Evolutionary conservation across 2,888 invertebrate species (phyloP), one percentile per base, ranked within the genome.

Genomic region (Peribatodes rhomboidaria): DNA sequence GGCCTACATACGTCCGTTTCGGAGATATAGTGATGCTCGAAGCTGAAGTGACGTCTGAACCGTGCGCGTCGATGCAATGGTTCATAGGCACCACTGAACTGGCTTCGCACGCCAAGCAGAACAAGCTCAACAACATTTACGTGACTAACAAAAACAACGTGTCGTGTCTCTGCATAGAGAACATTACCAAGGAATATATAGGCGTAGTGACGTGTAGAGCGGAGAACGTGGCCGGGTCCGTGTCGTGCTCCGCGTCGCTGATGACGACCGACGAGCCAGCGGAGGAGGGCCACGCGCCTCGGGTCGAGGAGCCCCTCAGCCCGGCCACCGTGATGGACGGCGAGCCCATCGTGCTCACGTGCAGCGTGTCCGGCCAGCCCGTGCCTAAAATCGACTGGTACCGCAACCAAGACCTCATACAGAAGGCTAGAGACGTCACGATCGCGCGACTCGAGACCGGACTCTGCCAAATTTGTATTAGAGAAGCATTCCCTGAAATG

Each of bases 401-500:
- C 79, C 96, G 96, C 78, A 95, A 97, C 78, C 94, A 95, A 16
- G 93, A 94, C 75, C 95, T 94, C 54, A 94, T 98, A 67, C 89
- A 95, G 76, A 96, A 96, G 89, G 96, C 96, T 53, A 96, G 97
- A 88, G 97, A 97, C 82, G 95, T 97, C 57, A 94, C 94, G 13
- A 95, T 97, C 58, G 94, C 95, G 41, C 96, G 97, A 85, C 96
- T 96, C 78, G 94, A 95, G 70, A 96, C 97, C 79, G 98, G 98
- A 68, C 92, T 95, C 65, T 97, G 97, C 81, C 96, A 96, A 83
- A 92, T 98, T 73, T 95, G 95, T 70, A 97, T 98, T 74, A 95
- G 95, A 70, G 98, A 98, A 94, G 98, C 97, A 56, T 97, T 97
- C 80, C 97, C 97, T 13, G 98, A 98, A 94, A 97, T 98, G 94